Percentiles rank a stretch among this genome's conserved stretches.
Conservation (phyloP, 1,140 invertebrate genomes). For the Platorchestia sp. region DNA sequence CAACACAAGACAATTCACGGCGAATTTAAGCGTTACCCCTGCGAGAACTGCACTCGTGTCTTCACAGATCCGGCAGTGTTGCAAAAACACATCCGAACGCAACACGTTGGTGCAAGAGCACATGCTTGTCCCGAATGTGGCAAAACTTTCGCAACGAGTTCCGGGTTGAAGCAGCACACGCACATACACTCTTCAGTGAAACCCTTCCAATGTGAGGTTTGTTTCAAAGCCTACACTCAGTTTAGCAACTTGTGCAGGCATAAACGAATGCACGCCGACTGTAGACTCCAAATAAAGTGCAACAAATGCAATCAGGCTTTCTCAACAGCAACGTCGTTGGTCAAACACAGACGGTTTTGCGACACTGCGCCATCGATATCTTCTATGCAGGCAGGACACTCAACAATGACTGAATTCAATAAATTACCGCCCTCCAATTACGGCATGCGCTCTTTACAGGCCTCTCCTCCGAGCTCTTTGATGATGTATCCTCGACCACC, state of each 20-base stretch:
- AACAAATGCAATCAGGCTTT: slow-evolving; percentile 93
- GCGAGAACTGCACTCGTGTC: slow-evolving; percentile 92
- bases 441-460: slow-evolving; percentile 69
- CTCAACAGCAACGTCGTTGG: slow-evolving; percentile 83
- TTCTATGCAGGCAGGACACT: slow-evolving; percentile 78
- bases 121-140: slow-evolving; percentile 98
- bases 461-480: slow-evolving; percentile 70
- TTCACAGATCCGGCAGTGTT: slow-evolving; percentile 96
- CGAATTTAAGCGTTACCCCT: slow-evolving; percentile 81
- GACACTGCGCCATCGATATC: slow-evolving; percentile 74
- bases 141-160: slow-evolving; percentile 97
- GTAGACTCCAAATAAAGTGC: slow-evolving; percentile 90
- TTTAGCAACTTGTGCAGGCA: slow-evolving; percentile 99
- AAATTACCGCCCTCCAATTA: slow-evolving; percentile 83
- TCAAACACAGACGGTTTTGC: slow-evolving; percentile 77
- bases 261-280: slow-evolving; percentile 97
- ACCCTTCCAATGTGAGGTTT: slow-evolving; percentile 95
- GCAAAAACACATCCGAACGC: slow-evolving; percentile 93
- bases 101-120: slow-evolving; percentile 91
- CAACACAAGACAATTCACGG: slow-evolving; percentile 80
- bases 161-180: slow-evolving; percentile 98
- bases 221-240: slow-evolving; percentile 96
- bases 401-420: slow-evolving; percentile 44
- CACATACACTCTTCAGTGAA: slow-evolving; percentile 99
- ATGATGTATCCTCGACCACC: slow-evolving; percentile 65